Conservation (phyloP, 2,113 vertebrate species). For the Ameiurus melas region DNA sequence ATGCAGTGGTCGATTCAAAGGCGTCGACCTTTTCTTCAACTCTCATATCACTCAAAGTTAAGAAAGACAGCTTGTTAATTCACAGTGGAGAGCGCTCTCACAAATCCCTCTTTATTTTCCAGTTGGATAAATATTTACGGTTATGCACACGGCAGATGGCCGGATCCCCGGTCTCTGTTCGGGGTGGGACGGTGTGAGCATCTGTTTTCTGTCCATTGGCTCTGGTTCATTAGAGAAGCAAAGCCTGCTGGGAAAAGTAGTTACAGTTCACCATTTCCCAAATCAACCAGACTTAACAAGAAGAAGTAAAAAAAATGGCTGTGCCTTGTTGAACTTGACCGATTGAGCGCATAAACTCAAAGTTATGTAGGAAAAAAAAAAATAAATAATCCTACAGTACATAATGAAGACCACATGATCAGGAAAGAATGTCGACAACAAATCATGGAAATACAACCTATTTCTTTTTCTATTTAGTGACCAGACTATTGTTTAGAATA, state of each 20-base stretch:
- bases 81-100: not conserved
- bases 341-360: not conserved
- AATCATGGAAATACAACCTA: too few relatives aligned
- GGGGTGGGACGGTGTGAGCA: conserved; percentile 48
- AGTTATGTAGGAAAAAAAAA: not conserved
- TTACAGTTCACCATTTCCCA: not conserved
- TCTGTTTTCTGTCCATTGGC: conserved; percentile 68
- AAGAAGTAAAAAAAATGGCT: not conserved
- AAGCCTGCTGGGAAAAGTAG: not conserved
- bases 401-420: too few relatives aligned
- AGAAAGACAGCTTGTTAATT: conserved; percentile 11
- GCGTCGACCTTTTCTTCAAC: conserved; percentile 14
- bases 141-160: conserved; percentile 68
- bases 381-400: too few relatives aligned
- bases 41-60: not conserved
- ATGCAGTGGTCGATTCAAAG: conserved; percentile 38
- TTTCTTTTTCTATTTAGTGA: too few relatives aligned
- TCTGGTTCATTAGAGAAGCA: conserved; percentile 13
- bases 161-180: conserved; percentile 63
- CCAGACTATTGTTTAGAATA: too few relatives aligned
- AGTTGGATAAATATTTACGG: conserved; percentile 21
- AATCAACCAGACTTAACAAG: not conserved
- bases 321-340: not conserved
- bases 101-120: conserved; percentile 18
- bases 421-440: too few relatives aligned